phyloP scores from a whole-genome alignment of 1,140 invertebrate genomes.

The Laodelphax striatellus region DNA sequence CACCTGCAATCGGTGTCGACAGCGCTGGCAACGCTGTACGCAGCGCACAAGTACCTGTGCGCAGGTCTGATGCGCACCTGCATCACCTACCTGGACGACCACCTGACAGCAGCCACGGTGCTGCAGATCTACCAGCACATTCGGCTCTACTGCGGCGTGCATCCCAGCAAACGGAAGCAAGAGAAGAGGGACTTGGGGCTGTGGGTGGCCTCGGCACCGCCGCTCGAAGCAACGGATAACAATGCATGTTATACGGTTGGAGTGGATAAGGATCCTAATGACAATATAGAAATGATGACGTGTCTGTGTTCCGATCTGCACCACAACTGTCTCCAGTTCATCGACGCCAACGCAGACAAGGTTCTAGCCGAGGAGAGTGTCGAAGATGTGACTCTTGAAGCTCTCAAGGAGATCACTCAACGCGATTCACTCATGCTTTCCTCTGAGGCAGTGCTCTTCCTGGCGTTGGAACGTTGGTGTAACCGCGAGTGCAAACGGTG shows the following conservation, averaged over 20 bases:
- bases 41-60: conserved; percentile 55
- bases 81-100: conserved; percentile 41
- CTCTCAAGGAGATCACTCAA: conserved; percentile 44
- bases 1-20: conserved; percentile 48
- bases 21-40: conserved; percentile 49
- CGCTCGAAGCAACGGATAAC: conserved; percentile 24
- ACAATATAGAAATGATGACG: conserved; percentile 31
- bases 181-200: conserved; percentile 11
- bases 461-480: conserved; percentile 51
- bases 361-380: conserved; percentile 50
- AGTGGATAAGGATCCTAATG: conserved; percentile 28
- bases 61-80: conserved; percentile 45
- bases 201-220: conserved; percentile 20
- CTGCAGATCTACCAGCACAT: conserved; percentile 38
- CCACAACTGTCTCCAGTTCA: conserved; percentile 29
- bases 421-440: conserved; percentile 44
- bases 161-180: conserved; percentile 10
- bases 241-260: conserved; percentile 27
- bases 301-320: conserved; percentile 44
- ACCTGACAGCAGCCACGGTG: conserved; percentile 35
- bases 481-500: conserved; percentile 49
- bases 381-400: conserved; percentile 47
- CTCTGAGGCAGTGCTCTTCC: conserved; percentile 42
- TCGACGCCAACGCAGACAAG: conserved; percentile 44
- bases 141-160: conserved; percentile 28